Base-by-base conservation (phyloP, 2,113 vertebrate genomes). In the Blennius ocellaris region DNA sequence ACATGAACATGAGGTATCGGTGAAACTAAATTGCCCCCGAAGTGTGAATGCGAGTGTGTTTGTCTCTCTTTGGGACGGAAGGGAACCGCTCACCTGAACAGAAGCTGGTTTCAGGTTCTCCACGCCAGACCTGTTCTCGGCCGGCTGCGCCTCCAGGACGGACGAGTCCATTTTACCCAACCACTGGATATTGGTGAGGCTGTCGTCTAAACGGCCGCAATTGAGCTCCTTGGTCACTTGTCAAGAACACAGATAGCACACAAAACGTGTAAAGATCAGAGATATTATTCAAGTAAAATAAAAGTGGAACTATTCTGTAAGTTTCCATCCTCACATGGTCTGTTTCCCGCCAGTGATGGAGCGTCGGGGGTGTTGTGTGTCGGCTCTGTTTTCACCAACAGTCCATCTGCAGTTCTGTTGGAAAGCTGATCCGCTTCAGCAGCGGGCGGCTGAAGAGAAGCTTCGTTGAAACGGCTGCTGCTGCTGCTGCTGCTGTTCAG, bases 121-220 rank as follows among this genome's bases (percentile, higher is more conserved):
- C 67, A 96, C 96, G 67, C 90, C 88, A 0, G 12, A 72, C 5
- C 41, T 72, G 16, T 80, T 91, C 83, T 81, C 89, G 62, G 69
- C 60, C 15, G 77, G 59, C 69, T 93, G 89, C 4, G 93, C 59
- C 55, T 87, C 93, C 7, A 96, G 73, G 5, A 87, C 81, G 0
- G 92, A 88, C 0, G 95, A 93, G 85, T 75, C 95, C 95, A 96
- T 96, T 76, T 85, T 95, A 8, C 95, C 94, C 69, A 97, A 87
- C 96, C 97, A 97, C 59, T 97, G 96, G 78, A 97, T 96, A 69
- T 96, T 96, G 62, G 96, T 97, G 71, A 98, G 93, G 78, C 96
- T 98, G 82, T 91, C 94, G 64, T 98, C 93, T 21, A 97, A 89
- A 2, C 79, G 70, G 8, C 90, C 87, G 51, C 90, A 83, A 4